Percentiles rank a stretch among this genome's conserved stretches.
Evolutionary conservation across 2,113 vertebrate species (phyloP).

Genomic region (Bujurquina vittata): DNA sequence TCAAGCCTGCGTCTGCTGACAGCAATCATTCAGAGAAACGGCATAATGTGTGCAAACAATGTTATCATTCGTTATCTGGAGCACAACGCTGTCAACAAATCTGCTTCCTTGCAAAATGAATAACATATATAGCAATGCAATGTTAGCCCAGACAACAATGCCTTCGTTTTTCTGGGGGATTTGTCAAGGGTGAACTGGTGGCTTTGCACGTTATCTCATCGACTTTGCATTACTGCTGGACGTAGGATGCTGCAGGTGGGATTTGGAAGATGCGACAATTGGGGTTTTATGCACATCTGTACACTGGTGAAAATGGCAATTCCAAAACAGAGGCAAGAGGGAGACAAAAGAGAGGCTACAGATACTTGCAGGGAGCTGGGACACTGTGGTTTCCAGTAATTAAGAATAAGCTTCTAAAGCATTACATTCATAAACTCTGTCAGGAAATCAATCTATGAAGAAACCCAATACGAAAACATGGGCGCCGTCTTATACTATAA

Average conservation of each 20-base stretch:
- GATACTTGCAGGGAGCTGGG: background rate
- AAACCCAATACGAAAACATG: conserved; percentile 8
- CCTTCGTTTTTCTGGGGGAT: conserved; percentile 2
- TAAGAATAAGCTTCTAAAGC: conserved; percentile 25
- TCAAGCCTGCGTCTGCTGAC: conserved; percentile 44
- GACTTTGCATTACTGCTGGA: conserved; percentile 18
- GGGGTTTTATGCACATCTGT: background rate
- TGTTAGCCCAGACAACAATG: conserved; percentile 28
- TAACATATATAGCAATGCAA: conserved; percentile 20
- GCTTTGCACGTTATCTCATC: conserved; percentile 25
- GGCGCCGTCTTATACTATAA: background rate
- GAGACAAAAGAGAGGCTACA: background rate
- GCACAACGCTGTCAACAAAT: conserved; percentile 50
- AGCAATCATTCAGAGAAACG: conserved; percentile 47
- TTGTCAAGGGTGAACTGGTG: conserved; percentile 20
- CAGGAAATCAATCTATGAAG: conserved; percentile 6
- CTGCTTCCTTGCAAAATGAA: conserved; percentile 33
- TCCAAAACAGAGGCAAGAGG: background rate
- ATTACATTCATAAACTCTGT: conserved; percentile 35
- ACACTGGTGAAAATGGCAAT: background rate
- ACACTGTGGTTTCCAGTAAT: background rate
- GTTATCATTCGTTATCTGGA: conserved; percentile 59
- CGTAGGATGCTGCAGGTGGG: conserved; percentile 1
- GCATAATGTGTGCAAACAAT: conserved; percentile 54
- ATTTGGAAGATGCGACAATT: background rate